Evolutionary conservation across 2,113 vertebrate genomes (phyloP).

Genomic region (Phrynocephalus versicolor): DNA sequence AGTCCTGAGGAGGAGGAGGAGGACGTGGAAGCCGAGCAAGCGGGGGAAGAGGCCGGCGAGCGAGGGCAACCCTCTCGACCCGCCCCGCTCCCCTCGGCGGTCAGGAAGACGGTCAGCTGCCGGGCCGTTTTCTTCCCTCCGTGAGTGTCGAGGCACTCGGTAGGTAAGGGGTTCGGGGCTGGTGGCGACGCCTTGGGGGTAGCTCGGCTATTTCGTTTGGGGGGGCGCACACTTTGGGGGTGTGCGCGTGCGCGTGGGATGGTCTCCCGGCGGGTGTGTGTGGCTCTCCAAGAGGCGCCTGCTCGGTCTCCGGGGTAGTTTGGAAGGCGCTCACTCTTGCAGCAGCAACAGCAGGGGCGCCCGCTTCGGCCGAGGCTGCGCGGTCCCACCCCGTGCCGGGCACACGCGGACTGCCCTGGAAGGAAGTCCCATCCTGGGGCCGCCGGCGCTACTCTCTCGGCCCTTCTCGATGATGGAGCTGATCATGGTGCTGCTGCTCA

Average conservation of each 20-base stretch:
- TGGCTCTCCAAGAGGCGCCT: not conserved
- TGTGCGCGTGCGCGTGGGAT: not conserved
- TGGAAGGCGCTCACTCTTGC: constrained; percentile 1
- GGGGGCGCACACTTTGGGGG: not conserved
- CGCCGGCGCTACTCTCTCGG: no score
- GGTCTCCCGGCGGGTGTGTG: not conserved
- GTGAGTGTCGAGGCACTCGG: no score
- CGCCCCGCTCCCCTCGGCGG: not conserved
- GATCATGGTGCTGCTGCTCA: not conserved
- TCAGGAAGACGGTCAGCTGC: not conserved
- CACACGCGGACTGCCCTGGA: not conserved
- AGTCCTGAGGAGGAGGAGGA: not conserved
- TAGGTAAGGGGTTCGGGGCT: not conserved
- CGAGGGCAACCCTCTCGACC: not conserved
- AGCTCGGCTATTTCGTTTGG: no score
- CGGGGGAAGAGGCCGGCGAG: not conserved
- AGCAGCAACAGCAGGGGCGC: not conserved
- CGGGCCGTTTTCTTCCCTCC: not conserved
- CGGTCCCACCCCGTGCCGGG: no score
- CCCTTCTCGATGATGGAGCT: not conserved
- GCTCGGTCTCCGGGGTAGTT: not conserved
- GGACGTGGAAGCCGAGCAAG: not conserved
- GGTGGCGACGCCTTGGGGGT: no score
- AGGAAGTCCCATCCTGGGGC: not conserved
- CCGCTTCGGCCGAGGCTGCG: no score